Base-by-base conservation (phyloP, 2,888 invertebrate genomes). In the Ypsolopha scabrella region DNA sequence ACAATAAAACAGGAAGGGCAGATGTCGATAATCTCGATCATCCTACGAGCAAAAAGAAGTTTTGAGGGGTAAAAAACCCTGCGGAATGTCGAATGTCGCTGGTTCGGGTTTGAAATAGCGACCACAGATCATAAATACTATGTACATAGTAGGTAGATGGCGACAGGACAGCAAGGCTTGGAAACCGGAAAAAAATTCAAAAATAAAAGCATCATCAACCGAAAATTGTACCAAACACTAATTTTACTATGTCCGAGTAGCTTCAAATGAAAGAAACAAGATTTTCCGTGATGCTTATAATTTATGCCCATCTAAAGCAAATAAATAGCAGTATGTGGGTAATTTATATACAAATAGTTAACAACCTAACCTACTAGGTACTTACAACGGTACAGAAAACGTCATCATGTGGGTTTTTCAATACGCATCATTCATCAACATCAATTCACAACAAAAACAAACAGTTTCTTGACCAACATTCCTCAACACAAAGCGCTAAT, bases 401-500 rank as follows among this genome's bases (percentile, higher is more conserved):
- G 24, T 24, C 24, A 24, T 24, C 24, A 24, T 4, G 24, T 24
- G 24, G 24, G 24, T 24, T 24, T 24, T 24, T 24, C 24, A 24
- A 39, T 11, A 39, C 39, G 11, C 39, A 39, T 39, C 39, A 39
- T 39, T 39, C 39, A 38, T 38, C 38, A 10, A 38, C n/a, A 8
- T 10, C 38, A 39, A 39, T 11, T 39, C 10, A 39, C 24, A 46
- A 46, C 46, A 46, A 46, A 46, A 46, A 35, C 35, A 46, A 7
- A 35, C 24, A 24, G 24, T 24, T 24, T 24, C 24, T 24, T 24
- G 24, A 13, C 43, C 10, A 37, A 24, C 34, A 49, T 49, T 49
- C 41, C 49, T 49, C 9, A 65, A 68, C 66, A 67, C 66, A 74
- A 79, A 80, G 76, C 74, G 80, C 75, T 76, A 70, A 68, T 68